Percentiles rank a stretch among this genome's conserved stretches.
Conservation (phyloP, 2,113 vertebrate species). For the Mustela lutreola region DNA sequence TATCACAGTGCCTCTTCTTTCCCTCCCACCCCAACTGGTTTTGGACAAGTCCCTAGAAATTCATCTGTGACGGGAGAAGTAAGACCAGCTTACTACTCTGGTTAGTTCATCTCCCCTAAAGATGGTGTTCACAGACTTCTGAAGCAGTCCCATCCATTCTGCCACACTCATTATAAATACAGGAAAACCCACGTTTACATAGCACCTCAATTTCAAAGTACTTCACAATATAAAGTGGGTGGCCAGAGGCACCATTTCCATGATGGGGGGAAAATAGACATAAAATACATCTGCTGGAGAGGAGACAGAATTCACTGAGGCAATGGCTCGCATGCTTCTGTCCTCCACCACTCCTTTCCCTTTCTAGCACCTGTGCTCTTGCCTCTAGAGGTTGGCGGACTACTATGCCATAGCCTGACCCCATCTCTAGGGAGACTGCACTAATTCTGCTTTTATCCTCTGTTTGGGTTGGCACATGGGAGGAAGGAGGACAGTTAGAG, state of each 20-base stretch:
- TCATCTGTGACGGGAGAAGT: constrained; percentile 41
- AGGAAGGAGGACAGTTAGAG: background rate
- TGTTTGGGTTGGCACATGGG: background rate
- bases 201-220: constrained; percentile 68
- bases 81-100: constrained; percentile 52
- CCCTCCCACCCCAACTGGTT: constrained; percentile 77
- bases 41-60: constrained; percentile 64
- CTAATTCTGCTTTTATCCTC: background rate
- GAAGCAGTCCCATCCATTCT: constrained; percentile 51
- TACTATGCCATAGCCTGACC: background rate
- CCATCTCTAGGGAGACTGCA: background rate
- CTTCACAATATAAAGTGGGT: constrained; percentile 49
- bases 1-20: constrained; percentile 78
- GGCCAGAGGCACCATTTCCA: constrained; percentile 57
- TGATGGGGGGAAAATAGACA: background rate
- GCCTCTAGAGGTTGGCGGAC: background rate
- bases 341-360: background rate
- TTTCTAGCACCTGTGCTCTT: background rate
- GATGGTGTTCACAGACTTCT: background rate
- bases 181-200: background rate
- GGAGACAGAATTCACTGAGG: background rate
- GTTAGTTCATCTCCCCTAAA: background rate
- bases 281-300: background rate
- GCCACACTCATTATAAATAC: constrained; percentile 21
- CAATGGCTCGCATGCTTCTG: background rate